Conservation (phyloP, 35 echinoderm and acorn worm genomes). For the Hemicentrotus pulcherrimus region DNA sequence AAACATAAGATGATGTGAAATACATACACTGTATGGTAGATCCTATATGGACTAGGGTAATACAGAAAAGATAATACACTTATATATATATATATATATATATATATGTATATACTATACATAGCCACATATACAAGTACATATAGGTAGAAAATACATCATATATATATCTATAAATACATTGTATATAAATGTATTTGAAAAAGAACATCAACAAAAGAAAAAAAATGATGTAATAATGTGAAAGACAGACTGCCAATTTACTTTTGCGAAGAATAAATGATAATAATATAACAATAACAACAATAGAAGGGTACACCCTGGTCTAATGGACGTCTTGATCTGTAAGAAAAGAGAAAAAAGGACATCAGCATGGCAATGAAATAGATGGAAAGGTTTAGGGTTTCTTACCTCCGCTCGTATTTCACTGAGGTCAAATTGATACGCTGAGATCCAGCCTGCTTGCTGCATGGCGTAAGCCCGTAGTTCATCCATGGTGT, state of each 20-base stretch:
- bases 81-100: too few species aligned
- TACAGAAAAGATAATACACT: too few species aligned
- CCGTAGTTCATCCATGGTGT: conserved; percentile 61
- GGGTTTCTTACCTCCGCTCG: conserved; percentile 49
- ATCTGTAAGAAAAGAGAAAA: neutral
- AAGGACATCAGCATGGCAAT: neutral
- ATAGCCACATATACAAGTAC: too few species aligned
- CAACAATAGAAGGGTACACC: neutral
- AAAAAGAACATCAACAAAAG: neutral
- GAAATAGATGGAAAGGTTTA: neutral
- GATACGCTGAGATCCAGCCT: conserved; percentile 62
- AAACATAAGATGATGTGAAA: too few species aligned
- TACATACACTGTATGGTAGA: too few species aligned
- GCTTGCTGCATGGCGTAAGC: conserved; percentile 49
- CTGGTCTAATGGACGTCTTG: neutral
- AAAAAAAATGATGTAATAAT: neutral
- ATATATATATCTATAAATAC: too few species aligned
- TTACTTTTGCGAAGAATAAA: neutral
- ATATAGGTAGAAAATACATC: too few species aligned
- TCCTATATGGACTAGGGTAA: too few species aligned
- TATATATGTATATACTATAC: too few species aligned
- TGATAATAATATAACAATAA: neutral
- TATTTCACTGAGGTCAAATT: conserved; percentile 66
- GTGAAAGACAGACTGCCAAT: neutral
- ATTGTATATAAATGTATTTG: neutral